phyloP scores from a whole-genome alignment of 2,888 invertebrate species.

The Frankliniella intonsa region DNA sequence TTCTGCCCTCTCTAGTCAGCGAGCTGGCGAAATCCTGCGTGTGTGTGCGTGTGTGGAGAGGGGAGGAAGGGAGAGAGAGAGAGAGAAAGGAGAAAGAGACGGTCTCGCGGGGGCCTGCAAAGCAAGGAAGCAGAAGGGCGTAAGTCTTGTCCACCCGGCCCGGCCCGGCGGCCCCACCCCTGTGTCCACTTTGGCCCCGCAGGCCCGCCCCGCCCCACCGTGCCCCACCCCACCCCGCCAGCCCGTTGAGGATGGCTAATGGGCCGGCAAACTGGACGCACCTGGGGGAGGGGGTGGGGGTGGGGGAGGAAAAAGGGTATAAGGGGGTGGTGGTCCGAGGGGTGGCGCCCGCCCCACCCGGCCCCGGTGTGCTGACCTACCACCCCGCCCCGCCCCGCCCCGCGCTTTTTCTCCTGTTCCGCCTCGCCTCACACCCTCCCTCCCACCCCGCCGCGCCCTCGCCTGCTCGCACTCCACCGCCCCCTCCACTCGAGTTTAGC shows the following conservation, averaged over 20 bases:
- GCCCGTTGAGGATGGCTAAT: not conserved
- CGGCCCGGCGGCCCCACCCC: not conserved
- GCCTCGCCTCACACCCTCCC: not conserved
- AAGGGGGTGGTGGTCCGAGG: not conserved
- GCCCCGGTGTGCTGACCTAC: not conserved
- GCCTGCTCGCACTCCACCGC: not conserved
- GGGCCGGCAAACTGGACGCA: conserved; percentile 9
- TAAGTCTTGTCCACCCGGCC: not conserved
- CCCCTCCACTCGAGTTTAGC: not conserved
- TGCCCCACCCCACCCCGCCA: not conserved
- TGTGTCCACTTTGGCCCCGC: not conserved
- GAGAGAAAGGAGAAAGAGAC: not conserved
- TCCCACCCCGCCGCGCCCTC: not conserved
- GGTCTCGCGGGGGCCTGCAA: not conserved
- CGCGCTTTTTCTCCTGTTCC: not conserved
- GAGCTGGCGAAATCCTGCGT: not conserved
- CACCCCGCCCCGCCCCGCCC: not conserved
- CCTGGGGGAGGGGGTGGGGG: not conserved
- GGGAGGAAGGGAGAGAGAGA: not conserved
- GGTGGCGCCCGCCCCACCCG: not conserved
- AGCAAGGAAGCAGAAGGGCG: not conserved
- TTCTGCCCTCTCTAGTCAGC: too few relatives aligned
- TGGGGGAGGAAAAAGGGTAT: not conserved
- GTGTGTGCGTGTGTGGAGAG: not conserved
- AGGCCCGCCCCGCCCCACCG: not conserved